A percentile compares a stretch with the other conserved stretches of the same genome.
Evolutionary conservation across 2,888 invertebrate genomes (phyloP).

Genomic region (Linhomoeus sp.): DNA sequence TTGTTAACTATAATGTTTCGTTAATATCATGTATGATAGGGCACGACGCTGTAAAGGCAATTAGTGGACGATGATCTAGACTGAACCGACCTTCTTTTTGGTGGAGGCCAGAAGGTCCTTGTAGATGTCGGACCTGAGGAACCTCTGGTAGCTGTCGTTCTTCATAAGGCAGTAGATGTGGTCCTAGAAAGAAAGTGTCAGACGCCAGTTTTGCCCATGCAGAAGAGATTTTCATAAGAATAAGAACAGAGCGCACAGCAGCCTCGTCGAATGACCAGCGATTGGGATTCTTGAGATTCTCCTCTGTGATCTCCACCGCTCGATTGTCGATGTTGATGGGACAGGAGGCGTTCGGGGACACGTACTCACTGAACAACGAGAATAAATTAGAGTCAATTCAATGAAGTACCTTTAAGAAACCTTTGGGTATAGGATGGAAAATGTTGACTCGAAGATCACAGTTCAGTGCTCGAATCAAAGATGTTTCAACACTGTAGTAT

Average conservation of each 20-base stretch:
- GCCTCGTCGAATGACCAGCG: conserved; percentile 92
- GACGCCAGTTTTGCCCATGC: not conserved
- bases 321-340: conserved; percentile 74
- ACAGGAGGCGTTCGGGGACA: conserved; percentile 77
- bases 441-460: no score
- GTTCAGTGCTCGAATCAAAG: no score
- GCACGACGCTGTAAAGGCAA: no score
- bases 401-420: no score
- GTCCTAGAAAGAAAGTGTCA: conserved; percentile 41
- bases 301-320: conserved; percentile 60
- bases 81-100: conserved; percentile 34
- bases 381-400: no score
- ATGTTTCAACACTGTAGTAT: no score
- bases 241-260: conserved; percentile 44
- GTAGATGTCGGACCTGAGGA: conserved; percentile 92
- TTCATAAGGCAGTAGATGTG: conserved; percentile 99
- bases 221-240: not conserved
- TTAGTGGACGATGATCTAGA: no score
- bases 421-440: no score
- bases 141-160: conserved; percentile 91
- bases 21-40: no score
- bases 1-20: no score
- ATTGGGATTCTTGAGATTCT: conserved; percentile 59
- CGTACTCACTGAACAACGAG: conserved; percentile 46
- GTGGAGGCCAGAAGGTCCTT: conserved; percentile 91